Conservation (phyloP, 2,113 vertebrate species). For the Eptatretus burgeri region DNA sequence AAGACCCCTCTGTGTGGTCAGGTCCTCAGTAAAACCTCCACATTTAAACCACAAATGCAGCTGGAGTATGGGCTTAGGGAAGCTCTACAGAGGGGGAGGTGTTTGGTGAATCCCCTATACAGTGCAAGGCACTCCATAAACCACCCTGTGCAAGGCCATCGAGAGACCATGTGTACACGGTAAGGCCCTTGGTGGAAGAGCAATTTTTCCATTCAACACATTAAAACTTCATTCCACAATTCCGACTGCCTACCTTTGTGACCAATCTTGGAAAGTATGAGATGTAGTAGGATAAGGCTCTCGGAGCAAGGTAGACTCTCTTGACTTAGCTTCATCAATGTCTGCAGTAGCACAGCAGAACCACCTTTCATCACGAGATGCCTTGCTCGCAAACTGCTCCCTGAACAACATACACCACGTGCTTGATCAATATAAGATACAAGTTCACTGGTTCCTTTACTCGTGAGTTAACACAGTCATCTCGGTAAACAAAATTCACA, state of each 20-base stretch:
- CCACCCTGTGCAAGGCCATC: too few relatives aligned
- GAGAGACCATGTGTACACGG: neutral
- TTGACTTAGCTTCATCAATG: slow-evolving; percentile 39
- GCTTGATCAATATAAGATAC: slow-evolving; percentile 50
- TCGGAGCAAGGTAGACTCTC: slow-evolving; percentile 40
- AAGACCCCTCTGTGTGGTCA: too few relatives aligned
- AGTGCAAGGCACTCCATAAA: too few relatives aligned
- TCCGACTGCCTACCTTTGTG: slow-evolving; percentile 34
- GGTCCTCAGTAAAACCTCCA: too few relatives aligned
- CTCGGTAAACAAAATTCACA: slow-evolving; percentile 27
- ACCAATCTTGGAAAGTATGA: slow-evolving; percentile 72
- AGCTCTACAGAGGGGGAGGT: too few relatives aligned
- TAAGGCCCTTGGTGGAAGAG: neutral
- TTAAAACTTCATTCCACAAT: too few relatives aligned
- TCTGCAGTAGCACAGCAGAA: slow-evolving; percentile 46
- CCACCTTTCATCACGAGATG: slow-evolving; percentile 62
- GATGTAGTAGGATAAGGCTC: slow-evolving; percentile 62
- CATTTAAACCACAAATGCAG: too few relatives aligned
- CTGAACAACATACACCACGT: slow-evolving; percentile 33
- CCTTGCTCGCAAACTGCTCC: slow-evolving; percentile 38
- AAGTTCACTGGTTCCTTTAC: slow-evolving; percentile 54
- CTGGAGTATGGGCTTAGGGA: too few relatives aligned
- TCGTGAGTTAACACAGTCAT: slow-evolving; percentile 43
- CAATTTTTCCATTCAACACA: too few relatives aligned
- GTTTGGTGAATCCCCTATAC: too few relatives aligned